phyloP scores from a whole-genome alignment of 2,113 vertebrate genomes.

The Lamprologus lemairii region DNA sequence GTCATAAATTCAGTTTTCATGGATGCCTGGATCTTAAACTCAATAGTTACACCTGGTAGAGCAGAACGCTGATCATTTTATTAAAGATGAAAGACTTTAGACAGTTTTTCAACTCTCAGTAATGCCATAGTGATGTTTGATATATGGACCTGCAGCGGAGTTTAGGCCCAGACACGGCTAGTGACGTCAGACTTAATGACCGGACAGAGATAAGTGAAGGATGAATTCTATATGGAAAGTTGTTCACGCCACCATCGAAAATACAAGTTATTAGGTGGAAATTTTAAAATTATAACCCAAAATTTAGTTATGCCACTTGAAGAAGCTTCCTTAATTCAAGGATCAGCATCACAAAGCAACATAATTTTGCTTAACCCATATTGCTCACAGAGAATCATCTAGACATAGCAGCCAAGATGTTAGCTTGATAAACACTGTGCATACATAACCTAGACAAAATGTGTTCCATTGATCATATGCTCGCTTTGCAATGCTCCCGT shows the following conservation, averaged over 20 bases:
- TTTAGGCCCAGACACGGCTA: no score
- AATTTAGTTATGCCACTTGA: background rate
- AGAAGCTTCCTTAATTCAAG: background rate
- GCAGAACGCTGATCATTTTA: no score
- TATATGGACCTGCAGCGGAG: no score
- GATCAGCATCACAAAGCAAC: background rate
- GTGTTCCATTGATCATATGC: background rate
- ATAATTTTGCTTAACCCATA: background rate
- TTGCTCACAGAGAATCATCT: background rate
- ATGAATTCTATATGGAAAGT: background rate
- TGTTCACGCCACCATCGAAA: background rate
- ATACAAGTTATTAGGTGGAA: background rate
- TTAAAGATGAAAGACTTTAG: no score
- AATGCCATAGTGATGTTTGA: no score
- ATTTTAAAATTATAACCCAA: background rate
- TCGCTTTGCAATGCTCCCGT: background rate
- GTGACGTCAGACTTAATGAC: no score
- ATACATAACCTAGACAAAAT: background rate
- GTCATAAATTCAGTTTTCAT: no score
- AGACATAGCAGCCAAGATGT: background rate
- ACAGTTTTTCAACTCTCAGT: no score
- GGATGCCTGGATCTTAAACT: no score
- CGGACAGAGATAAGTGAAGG: background rate
- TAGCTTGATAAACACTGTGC: background rate
- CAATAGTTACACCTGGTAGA: no score